Conservation (phyloP, 35 echinoderm and acorn worm species). For the Ptychodera flava region DNA sequence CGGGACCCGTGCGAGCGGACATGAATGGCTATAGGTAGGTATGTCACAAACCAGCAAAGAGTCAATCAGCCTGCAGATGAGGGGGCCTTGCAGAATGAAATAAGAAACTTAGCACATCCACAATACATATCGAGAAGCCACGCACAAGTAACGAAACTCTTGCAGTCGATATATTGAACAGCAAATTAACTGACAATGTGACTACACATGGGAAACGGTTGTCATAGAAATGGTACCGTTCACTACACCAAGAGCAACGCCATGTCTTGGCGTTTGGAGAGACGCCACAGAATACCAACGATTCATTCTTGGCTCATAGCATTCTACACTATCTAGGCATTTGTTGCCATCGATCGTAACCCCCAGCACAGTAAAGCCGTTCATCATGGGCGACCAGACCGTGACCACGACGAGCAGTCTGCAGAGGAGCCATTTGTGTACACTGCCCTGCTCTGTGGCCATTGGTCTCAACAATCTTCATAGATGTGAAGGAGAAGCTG, state of each 20-base stretch:
- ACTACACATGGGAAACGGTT: too few species aligned
- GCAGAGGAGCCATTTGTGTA: constrained; percentile 65
- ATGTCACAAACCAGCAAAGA: too few species aligned
- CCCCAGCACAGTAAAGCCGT: constrained; percentile 76
- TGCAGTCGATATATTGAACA: too few species aligned
- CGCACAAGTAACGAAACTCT: too few species aligned
- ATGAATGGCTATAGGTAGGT: too few species aligned
- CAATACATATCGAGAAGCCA: too few species aligned
- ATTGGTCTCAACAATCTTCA: constrained; percentile 50
- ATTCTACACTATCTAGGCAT: constrained; percentile 78
- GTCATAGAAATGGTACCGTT: too few species aligned
- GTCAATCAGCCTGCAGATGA: too few species aligned
- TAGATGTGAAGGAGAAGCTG: background rate
- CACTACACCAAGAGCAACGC: constrained; percentile 81
- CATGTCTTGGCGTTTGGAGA: constrained; percentile 67
- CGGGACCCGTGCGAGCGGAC: too few species aligned
- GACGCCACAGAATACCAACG: constrained; percentile 76
- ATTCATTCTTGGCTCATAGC: constrained; percentile 89
- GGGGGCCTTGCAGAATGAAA: too few species aligned
- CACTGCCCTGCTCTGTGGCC: constrained; percentile 68
- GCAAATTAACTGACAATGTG: too few species aligned
- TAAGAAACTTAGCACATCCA: too few species aligned
- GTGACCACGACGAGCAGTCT: constrained; percentile 72
- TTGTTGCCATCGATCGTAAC: constrained; percentile 92
- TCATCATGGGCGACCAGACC: constrained; percentile 65